These are phyloP conservation scores for Mesorhabditis sp. DNA, from an alignment of 2,888 invertebrate species.

Conservation along the genomic window DNA sequence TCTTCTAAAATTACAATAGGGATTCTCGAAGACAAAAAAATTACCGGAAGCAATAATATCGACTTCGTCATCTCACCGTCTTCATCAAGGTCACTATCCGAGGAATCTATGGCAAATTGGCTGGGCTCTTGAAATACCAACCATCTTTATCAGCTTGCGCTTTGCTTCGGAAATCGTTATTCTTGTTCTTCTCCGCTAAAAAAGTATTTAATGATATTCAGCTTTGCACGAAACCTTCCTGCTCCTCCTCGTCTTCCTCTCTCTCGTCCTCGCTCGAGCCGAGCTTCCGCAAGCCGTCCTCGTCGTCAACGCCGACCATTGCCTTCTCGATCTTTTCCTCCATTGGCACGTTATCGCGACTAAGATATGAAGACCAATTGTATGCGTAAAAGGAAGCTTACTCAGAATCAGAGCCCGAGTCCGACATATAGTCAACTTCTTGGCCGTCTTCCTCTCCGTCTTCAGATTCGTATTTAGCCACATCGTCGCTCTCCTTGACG, in stretches of 20 bases:
- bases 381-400: constrained; percentile 23
- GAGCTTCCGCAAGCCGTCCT: constrained; percentile 79
- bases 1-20: neutral
- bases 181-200: neutral
- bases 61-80: constrained; percentile 59
- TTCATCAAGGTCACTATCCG: constrained; percentile 59
- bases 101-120: constrained; percentile 38
- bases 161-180: neutral
- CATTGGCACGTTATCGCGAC: constrained; percentile 47
- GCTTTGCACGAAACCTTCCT: neutral
- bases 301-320: constrained; percentile 83
- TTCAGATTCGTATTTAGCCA: constrained; percentile 55
- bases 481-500: constrained; percentile 52
- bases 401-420: constrained; percentile 56
- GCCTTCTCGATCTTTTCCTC: constrained; percentile 73
- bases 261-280: constrained; percentile 5
- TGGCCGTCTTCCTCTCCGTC: constrained; percentile 57
- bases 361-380: constrained; percentile 22
- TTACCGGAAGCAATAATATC: constrained; percentile 48
- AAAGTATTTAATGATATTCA: neutral
- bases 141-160: neutral
- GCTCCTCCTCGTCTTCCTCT: constrained; percentile 8
- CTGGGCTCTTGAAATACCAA: neutral
- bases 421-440: constrained; percentile 56
- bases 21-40: too few species aligned